Base-by-base conservation (phyloP, 2,797 vertebrate genomes). In the Spinus pinus region DNA sequence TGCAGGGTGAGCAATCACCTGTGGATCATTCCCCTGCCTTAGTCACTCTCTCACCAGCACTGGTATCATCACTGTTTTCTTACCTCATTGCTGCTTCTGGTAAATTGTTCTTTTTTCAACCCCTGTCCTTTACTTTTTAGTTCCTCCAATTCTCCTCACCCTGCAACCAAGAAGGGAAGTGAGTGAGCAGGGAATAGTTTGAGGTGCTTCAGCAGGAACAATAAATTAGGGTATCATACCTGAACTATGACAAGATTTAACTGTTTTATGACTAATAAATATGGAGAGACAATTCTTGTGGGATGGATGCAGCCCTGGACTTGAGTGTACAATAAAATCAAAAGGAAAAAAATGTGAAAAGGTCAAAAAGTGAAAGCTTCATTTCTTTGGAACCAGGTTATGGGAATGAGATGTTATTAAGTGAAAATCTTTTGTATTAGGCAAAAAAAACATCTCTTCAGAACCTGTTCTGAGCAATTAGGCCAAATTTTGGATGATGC, bases 1-100 rank as follows among this genome's bases (percentile, higher is more conserved):
- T 64, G 14, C 14, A 4, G 24, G 28, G 14, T 65, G n/a, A 87
- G 16, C 5, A 37, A 33, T 51, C 2, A 0, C 17, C 7, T 18
- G 16, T 64, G 25, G 19, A 35, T 41, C 1, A 0, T 11, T 51
- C 51, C 17, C 28, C 28, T 25, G 6, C 53, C 67, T 51, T 31
- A 22, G 51, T 19, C 39, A 30, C 21, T 6, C 37, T 70, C 31
- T 60, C 9, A 31, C 28, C 5, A 6, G 11, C 18, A 15, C 12
- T 33, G 39, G 3, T 24, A 10, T 39, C 53, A 11, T 23, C 12
- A 31, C 49, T 20, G 15, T 15, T 46, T 87, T 39, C 14, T 72
- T 46, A 31, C 25, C 33, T 58, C 9, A 2, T 18, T 30, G 24
- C 6, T 51, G 3, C 22, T 58, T 73, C 39, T 46, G 25, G 17